Evolutionary conservation across 2,888 invertebrate species (phyloP).

Genomic region (Campaea margaritaria): DNA sequence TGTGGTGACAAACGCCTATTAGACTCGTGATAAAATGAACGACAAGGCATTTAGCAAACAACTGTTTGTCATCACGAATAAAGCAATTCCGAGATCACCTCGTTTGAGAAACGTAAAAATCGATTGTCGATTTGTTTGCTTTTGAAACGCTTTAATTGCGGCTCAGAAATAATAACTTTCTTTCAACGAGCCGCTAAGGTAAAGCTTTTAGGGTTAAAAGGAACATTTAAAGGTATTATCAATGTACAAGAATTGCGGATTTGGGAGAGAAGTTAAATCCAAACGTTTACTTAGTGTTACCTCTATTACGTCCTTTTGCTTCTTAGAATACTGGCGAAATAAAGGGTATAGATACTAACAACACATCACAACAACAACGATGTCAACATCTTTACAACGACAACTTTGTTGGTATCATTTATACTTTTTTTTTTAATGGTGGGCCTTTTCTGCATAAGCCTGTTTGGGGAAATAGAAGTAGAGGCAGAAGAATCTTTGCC

Average conservation of each 20-base stretch:
- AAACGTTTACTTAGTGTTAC: not conserved
- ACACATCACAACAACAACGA: too few relatives aligned
- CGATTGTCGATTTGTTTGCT: not conserved
- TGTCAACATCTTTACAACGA: too few relatives aligned
- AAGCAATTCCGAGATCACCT: not conserved
- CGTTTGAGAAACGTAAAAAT: not conserved
- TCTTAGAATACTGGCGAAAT: too few relatives aligned
- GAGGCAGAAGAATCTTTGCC: too few relatives aligned
- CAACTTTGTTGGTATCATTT: too few relatives aligned
- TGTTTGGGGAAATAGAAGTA: too few relatives aligned
- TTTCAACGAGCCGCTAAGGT: not conserved
- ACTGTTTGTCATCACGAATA: constrained; percentile 1
- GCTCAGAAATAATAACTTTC: not conserved
- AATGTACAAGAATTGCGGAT: not conserved
- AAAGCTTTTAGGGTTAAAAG: not conserved
- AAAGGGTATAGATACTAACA: too few relatives aligned
- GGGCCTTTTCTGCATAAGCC: too few relatives aligned
- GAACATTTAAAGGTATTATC: not conserved
- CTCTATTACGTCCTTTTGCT: too few relatives aligned
- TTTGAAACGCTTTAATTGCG: not conserved
- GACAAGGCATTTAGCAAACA: constrained; percentile 25
- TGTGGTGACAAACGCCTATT: constrained; percentile 24
- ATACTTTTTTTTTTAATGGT: too few relatives aligned
- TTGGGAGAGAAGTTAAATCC: not conserved
- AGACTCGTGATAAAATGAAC: constrained; percentile 37